Evolutionary conservation across 2,797 vertebrate species (phyloP), one percentile per base, ranked within the genome.

Genomic region (Myioborus miniatus): DNA sequence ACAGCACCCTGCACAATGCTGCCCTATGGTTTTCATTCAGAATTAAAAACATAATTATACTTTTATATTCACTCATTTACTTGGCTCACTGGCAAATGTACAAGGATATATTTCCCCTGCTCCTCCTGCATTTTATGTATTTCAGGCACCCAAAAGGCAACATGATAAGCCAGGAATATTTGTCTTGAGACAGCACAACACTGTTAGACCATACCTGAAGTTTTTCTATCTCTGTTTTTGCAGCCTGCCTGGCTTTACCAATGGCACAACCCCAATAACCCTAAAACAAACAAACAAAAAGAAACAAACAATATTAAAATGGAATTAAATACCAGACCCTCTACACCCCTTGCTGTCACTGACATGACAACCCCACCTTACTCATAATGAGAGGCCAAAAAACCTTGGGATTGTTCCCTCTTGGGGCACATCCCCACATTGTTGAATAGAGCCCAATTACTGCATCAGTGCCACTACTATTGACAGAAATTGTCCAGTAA

Each of bases 191-290:
- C 8, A 62, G 36, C 58, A 44, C 39, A 71, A 43, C 81, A 58
- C 22, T 32, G 29, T 70, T 56, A 41, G 12, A 19, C 36, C 89
- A 58, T 97, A 99, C 99, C 99, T 99, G 99, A 76, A 99, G 98
- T 69, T 99, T 99, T 83, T 99, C 99, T 49, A 99, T 99, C 97
- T 99, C 99, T 26, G 99, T 99, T 97, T 99, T 99, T 47, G 99
- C 99, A 27, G 99, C 99, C 94, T 99, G 99, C 91, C 99, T 99
- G 78, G 99, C 99, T 98, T 99, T 99, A 30, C 99, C 99, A 69
- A 99, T 99, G 81, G 99, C 99, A 93, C 99, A 99, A 7, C 99
- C 99, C 99, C 99, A 99, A 83, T 99, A 99, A 94, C 99, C 99
- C 99, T 99, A 34, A 68, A 89, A 89, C 15, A 41, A 41, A 41